Base-by-base conservation (phyloP, 2,113 vertebrate genomes). In the Nettapus auritus region DNA sequence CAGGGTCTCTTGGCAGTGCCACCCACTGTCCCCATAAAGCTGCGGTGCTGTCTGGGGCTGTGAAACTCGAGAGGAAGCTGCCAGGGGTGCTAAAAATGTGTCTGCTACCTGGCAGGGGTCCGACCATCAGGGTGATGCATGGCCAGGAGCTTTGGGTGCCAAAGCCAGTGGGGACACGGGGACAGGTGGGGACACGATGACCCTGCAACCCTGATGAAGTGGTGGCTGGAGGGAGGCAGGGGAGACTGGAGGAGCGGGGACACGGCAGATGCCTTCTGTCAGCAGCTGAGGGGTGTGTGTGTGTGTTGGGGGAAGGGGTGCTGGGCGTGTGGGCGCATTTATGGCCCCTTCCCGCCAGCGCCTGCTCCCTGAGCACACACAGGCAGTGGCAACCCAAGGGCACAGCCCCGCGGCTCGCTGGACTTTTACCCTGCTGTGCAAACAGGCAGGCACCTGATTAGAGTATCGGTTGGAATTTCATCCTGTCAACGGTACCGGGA, bases 341-440 rank as follows among this genome's bases (percentile, higher is more conserved):
- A 97, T 96, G 89, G 89, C 84, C 52, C 55, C 95, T 97, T 97
- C 89, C 92, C 63, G 71, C 89, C 67, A 81, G 91, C 55, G 1
- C 83, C 17, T 84, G 95, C 87, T 97, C 69, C 73, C 92, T 97
- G 80, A 82, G 95, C 89, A 95, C 93, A 97, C 94, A 96, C 2
- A 46, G 80, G 81, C 88, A 67, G 89, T 86, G 94, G 86, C 82
- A 76, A 81, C 82, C 70, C 71, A 55, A 87, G 69, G 85, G 93
- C 94, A 75, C 60, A 67, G 89, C 84, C 86, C 86, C 84, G 44
- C 20, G 0, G 92, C 88, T 93, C 9, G 19, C 67, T 74, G 81
- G 96, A 96, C 95, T 96, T 97, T 93, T 95, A 96, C 94, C 96
- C 96, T 87, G 38, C 55, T 94, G 92, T 93, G 96, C 95, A 98